phyloP scores from a whole-genome alignment of 2,888 invertebrate species.

The Mesochorus sp. region DNA sequence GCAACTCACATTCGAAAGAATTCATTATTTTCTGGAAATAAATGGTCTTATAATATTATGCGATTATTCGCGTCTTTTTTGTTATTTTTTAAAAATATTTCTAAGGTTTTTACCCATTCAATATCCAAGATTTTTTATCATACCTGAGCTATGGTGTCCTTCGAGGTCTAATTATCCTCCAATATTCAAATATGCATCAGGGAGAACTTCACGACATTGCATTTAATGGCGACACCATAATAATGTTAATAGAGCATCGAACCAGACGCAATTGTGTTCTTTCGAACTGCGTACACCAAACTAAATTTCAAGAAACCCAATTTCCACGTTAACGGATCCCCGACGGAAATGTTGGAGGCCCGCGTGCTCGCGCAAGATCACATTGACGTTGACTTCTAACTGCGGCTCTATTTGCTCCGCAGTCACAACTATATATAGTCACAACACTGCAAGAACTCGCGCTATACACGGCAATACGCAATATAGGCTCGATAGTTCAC shows the following conservation, averaged over 20 bases:
- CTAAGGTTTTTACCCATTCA: no score
- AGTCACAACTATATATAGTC: background rate
- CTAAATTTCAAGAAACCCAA: conserved; percentile 65
- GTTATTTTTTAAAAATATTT: no score
- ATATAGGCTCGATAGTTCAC: background rate
- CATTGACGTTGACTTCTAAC: background rate
- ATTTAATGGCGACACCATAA: no score
- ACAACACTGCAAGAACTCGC: background rate
- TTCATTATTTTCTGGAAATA: no score
- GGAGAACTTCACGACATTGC: no score
- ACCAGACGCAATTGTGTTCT: conserved; percentile 14
- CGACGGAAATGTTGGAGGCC: conserved; percentile 70
- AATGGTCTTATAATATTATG: no score
- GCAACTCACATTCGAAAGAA: no score
- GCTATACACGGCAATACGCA: conserved; percentile 2
- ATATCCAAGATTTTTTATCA: no score
- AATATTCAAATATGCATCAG: no score
- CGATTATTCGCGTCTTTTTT: no score
- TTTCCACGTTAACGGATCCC: conserved; percentile 67
- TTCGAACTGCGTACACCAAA: conserved; percentile 26
- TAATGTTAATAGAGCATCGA: background rate
- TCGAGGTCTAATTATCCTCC: no score
- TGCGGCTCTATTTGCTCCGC: background rate
- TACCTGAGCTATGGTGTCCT: no score
- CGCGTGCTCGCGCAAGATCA: conserved; percentile 41